Base-by-base conservation (phyloP, 2,113 vertebrate genomes). In the Hipposideros armiger region DNA sequence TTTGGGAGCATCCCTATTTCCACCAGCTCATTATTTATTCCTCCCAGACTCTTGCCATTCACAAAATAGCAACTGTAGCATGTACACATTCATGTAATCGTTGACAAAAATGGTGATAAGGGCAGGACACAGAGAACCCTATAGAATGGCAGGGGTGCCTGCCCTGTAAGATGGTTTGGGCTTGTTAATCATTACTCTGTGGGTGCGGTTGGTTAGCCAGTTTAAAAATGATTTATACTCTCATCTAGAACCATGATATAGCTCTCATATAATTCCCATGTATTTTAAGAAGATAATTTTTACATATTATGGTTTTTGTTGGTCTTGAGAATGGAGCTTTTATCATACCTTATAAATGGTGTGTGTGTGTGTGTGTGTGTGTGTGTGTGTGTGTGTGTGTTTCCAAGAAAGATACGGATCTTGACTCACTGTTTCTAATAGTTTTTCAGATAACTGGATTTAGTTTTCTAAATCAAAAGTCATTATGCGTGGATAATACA, bases 211-310 rank as follows among this genome's bases (percentile, higher is more conserved):
- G 77, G 72, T 93, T 64, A 89, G 54, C 54, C 54, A 60, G 67
- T 67, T 88, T 83, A 73, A 56, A 91, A 87, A 45, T 77, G 52
- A 86, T 72, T 85, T 87, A 54, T 78, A 80, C 87, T 74, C 77
- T 56, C 58, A 78, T 42, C 24, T 42, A 89, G 54, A 81, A 45
- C 26, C 1, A 19, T 73, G 11, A 45, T 50, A 47, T 36, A 22
- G 26, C 15, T 62, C 32, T 89, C 28, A 47, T 60, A 85, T 78
- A 11, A 52, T 89, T 80, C 11, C n/a, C 54, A 62, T 11, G 19
- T 66, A 60, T 94, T 93, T 77, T 80, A 24, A 45, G 66, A 93
- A 72, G 11, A 10, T 32, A 2, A 50, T 70, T 80, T 87, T 80
- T 64, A 94, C 56, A 13, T 73, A 36, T n/a, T 91, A 72, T 62